Conservation (phyloP, 2,888 invertebrate genomes). For the Sinohyriopsis cumingii region DNA sequence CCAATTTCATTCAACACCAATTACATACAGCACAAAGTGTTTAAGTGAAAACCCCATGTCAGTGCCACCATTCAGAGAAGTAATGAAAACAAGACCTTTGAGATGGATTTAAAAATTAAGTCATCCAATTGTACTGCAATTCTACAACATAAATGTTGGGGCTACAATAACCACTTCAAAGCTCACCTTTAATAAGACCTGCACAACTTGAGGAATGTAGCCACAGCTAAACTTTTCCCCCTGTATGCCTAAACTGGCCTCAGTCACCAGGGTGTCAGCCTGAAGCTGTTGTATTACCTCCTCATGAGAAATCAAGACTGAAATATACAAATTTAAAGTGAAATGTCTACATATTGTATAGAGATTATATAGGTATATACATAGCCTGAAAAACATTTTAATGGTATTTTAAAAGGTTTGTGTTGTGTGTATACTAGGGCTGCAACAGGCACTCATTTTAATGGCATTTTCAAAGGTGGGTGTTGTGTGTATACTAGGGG, state of each 20-base stretch:
- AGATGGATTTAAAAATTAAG: background rate
- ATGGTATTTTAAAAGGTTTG: no score
- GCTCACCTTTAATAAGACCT: slow-evolving; percentile 80
- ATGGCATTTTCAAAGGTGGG: no score
- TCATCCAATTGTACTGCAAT: slow-evolving; percentile 12
- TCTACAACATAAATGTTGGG: background rate
- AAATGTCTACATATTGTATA: background rate
- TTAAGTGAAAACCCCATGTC: no score
- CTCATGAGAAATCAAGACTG: slow-evolving; percentile 78
- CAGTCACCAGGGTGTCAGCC: slow-evolving; percentile 81
- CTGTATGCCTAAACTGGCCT: slow-evolving; percentile 78
- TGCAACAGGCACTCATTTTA: no score
- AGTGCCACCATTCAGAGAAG: no score
- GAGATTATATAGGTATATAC: background rate
- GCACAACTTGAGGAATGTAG: slow-evolving; percentile 80
- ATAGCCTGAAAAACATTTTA: background rate
- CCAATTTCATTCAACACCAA: no score
- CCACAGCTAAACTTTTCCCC: slow-evolving; percentile 81
- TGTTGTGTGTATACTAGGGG: no score
- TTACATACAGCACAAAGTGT: no score
- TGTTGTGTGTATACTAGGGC: no score
- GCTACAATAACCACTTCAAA: no score
- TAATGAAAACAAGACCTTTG: no score
- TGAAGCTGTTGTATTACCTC: slow-evolving; percentile 86
- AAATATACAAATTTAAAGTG: slow-evolving; percentile 18